phyloP scores from a whole-genome alignment of 2,113 vertebrate species.

The Aix galericulata region DNA sequence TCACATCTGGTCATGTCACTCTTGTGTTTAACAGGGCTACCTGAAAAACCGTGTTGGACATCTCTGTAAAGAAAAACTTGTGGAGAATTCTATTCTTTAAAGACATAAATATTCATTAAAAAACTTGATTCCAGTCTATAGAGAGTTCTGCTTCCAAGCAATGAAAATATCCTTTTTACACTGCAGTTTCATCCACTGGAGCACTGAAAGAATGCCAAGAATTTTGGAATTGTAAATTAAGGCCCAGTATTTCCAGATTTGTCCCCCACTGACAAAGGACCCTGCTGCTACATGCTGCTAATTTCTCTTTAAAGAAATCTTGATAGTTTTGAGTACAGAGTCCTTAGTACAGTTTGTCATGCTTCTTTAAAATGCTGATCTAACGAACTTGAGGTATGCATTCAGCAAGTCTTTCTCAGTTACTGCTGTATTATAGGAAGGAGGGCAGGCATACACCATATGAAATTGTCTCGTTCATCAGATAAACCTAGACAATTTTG shows the following conservation, averaged over 20 bases:
- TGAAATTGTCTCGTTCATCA: neutral
- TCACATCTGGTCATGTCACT: neutral
- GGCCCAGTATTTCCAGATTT: neutral
- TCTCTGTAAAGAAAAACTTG: neutral
- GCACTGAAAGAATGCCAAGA: neutral
- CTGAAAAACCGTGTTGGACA: neutral
- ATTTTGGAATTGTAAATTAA: neutral
- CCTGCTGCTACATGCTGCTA: neutral
- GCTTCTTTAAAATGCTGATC: neutral
- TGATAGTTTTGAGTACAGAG: neutral
- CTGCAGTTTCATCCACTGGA: neutral
- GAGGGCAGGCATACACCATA: neutral
- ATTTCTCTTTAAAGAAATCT: neutral
- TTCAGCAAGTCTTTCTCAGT: neutral
- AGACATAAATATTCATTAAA: neutral
- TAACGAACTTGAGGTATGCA: accelerated
- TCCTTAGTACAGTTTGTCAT: neutral
- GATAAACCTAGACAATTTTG: neutral
- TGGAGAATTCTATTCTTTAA: neutral
- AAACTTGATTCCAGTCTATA: neutral
- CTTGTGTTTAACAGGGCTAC: neutral
- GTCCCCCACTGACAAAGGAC: neutral
- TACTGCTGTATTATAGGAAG: neutral
- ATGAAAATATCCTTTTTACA: neutral
- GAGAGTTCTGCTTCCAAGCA: neutral